Base-by-base conservation (phyloP, 2,888 invertebrate genomes). In the Pachymerium ferrugineum region DNA sequence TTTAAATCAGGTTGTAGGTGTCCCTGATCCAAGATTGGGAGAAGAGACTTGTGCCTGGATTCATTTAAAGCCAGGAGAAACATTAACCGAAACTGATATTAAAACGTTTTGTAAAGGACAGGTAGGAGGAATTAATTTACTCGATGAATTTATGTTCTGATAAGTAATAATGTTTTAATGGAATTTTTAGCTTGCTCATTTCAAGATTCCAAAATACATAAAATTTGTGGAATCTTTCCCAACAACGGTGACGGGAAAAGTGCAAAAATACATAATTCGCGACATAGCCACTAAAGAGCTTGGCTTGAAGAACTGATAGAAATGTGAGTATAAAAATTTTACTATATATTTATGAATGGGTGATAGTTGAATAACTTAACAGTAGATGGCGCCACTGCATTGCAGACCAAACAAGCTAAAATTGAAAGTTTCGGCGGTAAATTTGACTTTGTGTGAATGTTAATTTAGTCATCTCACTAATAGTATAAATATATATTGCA, bases 241-340 rank as follows among this genome's bases (percentile, higher is more conserved):
- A 0, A 89, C 89, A 80, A 95, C 94, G 0, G 85, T 86, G 0
- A 91, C 93, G 0, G 94, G 94, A 3, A 95, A 95, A 83, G 87
- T 93, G 75, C 90, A 92, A 80, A 94, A 93, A 81, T 89, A 83
- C 78, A 85, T 83, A 76, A 79, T 90, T 38, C 35, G 47, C 1
- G 22, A 72, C 4, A 72, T 14, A n/a, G 47, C 47, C 1, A 19
- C 47, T 6, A 47, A 47, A 47, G 47, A 47, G 19, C 22, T 47
- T 4, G 47, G 47, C 47, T 47, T 47, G n/a, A 16, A 47, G 3
- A n/a, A n/a, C n/a, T n/a, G n/a, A n/a, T 38, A 8, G 8, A 38
- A 38, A 38, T n/a, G 38, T n/a, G n/a, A 8, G 12, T 1, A 47
- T 19, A 47, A 47, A 47, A 6, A n/a, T 16, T 47, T 16, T 19